These are phyloP conservation scores for Cebuella pygmaea DNA, from an alignment of 2,797 vertebrate species.

Conservation along the genomic window DNA sequence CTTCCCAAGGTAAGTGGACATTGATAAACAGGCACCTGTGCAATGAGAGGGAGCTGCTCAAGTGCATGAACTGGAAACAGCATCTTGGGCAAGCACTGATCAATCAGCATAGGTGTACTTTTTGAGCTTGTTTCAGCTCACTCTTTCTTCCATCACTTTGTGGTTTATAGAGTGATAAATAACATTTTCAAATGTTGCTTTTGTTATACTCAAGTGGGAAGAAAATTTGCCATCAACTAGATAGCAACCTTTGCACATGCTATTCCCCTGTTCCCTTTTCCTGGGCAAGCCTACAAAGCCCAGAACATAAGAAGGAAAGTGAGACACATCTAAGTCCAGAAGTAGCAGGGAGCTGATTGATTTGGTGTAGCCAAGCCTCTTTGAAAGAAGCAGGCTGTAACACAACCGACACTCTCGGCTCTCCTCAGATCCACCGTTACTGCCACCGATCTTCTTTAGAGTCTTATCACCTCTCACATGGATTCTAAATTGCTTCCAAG, in stretches of 20 bases:
- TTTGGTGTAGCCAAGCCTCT: too few species aligned
- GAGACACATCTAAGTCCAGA: not conserved
- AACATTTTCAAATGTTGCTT: not conserved
- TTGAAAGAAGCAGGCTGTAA: not conserved
- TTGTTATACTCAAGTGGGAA: not conserved
- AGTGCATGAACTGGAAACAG: not conserved
- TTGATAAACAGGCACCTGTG: not conserved
- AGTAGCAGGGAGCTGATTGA: not conserved
- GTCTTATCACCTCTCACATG: not conserved
- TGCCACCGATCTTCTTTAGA: too few species aligned
- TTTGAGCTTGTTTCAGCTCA: not conserved
- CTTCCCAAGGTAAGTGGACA: not conserved
- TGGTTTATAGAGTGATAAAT: not conserved
- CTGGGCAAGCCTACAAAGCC: not conserved
- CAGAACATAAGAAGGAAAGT: not conserved
- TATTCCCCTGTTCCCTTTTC: not conserved
- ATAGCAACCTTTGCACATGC: not conserved
- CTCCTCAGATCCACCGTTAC: not conserved
- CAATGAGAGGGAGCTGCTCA: not conserved
- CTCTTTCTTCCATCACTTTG: not conserved
- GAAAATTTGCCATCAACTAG: not conserved
- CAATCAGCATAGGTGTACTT: not conserved
- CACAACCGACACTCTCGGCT: fast-evolving
- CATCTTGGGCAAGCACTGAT: not conserved
- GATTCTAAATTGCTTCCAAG: not conserved